Evolutionary conservation across 2,797 vertebrate species (phyloP).

Genomic region (Apodemus agrarius): DNA sequence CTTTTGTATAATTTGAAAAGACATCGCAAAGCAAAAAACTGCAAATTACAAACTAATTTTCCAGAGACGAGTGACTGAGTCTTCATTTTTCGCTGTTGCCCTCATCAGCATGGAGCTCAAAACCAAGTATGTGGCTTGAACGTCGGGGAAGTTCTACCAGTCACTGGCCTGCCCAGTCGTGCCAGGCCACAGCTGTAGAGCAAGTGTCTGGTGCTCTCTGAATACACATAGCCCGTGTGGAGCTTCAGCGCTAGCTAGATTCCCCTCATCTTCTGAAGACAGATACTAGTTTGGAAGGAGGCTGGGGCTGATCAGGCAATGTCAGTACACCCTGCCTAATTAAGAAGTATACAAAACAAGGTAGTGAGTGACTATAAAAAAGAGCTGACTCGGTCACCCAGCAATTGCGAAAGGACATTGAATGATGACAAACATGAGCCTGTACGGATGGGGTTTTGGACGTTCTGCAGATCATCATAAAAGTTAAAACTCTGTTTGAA

Average conservation of each 20-base stretch:
- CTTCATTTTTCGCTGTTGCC: not conserved
- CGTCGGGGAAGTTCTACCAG: not conserved
- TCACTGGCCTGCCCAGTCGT: not conserved
- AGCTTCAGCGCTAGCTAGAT: not conserved
- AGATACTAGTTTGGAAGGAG: not conserved
- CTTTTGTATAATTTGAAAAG: conserved; percentile 46
- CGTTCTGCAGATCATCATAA: not conserved
- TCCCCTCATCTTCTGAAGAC: not conserved
- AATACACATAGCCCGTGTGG: not conserved
- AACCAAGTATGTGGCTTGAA: not conserved
- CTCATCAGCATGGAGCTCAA: not conserved
- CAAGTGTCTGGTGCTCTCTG: not conserved
- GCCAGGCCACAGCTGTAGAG: not conserved
- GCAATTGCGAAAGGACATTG: not conserved
- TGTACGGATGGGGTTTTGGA: not conserved
- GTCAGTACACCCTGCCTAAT: not conserved
- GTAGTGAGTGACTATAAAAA: not conserved
- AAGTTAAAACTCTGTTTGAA: conserved; percentile 52
- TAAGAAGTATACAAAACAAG: not conserved
- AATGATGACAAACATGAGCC: not conserved
- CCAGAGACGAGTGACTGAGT: not conserved
- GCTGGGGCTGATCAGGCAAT: not conserved
- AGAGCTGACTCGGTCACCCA: not conserved
- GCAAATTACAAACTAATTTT: not conserved
- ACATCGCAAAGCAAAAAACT: conserved; percentile 21